phyloP scores from a whole-genome alignment of 2,113 vertebrate species.

The Salminus brasiliensis region DNA sequence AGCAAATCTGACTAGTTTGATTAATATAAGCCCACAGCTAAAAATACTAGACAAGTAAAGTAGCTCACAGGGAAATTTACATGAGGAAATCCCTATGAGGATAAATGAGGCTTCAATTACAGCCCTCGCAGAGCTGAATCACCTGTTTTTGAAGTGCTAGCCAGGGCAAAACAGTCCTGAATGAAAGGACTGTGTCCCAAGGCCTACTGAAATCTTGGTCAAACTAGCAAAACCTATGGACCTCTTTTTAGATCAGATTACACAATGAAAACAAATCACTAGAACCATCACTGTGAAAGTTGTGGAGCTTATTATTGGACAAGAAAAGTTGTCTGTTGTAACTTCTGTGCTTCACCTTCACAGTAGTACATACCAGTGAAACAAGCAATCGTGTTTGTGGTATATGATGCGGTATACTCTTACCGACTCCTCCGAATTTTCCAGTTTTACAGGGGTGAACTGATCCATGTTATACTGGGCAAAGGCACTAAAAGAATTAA shows the following conservation, averaged over 20 bases:
- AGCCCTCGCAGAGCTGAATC: not conserved
- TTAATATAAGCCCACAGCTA: not conserved
- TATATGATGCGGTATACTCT: constrained; percentile 18
- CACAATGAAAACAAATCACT: not conserved
- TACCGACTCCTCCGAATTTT: constrained; percentile 96
- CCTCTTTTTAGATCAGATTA: not conserved
- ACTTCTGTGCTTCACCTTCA: not conserved
- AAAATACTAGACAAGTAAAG: not conserved
- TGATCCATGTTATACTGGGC: constrained; percentile 99
- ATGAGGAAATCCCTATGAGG: not conserved
- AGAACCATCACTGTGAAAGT: not conserved
- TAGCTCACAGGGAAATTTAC: not conserved
- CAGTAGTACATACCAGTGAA: not conserved
- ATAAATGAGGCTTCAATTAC: constrained; percentile 6
- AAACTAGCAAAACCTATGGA: not conserved
- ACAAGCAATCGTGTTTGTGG: not conserved
- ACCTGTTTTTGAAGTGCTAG: not conserved
- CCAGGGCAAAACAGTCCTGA: not conserved
- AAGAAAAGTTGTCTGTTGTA: not conserved
- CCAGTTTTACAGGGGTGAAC: constrained; percentile 96
- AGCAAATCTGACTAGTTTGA: not conserved
- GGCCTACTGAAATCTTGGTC: not conserved
- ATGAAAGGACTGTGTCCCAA: not conserved
- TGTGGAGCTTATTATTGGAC: not conserved
- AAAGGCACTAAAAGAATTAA: constrained; percentile 84